Percentiles rank a stretch among this genome's conserved stretches.
Evolutionary conservation across 2,888 invertebrate genomes (phyloP).

Genomic region (Hipparchia sbordonii): DNA sequence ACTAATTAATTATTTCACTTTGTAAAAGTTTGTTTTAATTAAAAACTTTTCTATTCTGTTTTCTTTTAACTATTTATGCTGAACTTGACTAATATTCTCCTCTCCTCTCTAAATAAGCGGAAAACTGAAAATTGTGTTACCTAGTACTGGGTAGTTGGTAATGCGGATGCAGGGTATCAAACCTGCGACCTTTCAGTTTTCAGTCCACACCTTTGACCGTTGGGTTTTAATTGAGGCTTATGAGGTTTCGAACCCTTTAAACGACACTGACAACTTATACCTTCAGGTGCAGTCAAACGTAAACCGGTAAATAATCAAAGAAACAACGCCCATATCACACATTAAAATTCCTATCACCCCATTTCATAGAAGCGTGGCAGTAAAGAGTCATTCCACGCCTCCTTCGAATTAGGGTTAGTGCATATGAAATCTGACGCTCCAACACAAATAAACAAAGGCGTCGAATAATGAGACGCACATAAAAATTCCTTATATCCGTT

Average conservation of each 20-base stretch:
- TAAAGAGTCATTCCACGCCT: conserved; percentile 23
- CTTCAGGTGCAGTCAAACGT: neutral
- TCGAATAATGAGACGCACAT: conserved; percentile 69
- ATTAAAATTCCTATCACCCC: conserved; percentile 15
- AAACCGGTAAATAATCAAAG: neutral
- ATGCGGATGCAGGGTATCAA: no score
- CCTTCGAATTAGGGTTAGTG: conserved; percentile 20
- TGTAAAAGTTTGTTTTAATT: no score
- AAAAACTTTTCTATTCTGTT: no score
- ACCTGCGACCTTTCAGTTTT: no score
- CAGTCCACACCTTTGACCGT: no score
- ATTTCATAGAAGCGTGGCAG: conserved; percentile 15
- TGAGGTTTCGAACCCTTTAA: no score
- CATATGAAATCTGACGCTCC: conserved; percentile 34
- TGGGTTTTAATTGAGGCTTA: no score
- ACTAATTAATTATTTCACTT: neutral
- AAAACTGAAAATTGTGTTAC: no score
- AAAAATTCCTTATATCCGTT: conserved; percentile 69
- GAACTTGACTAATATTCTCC: no score
- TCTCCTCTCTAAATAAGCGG: no score
- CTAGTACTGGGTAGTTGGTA: no score
- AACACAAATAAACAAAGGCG: conserved; percentile 64
- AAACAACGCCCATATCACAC: neutral
- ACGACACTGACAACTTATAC: neutral
- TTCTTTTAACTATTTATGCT: no score